Conservation (phyloP, 1,140 invertebrate genomes). For the Magallana angulata region DNA sequence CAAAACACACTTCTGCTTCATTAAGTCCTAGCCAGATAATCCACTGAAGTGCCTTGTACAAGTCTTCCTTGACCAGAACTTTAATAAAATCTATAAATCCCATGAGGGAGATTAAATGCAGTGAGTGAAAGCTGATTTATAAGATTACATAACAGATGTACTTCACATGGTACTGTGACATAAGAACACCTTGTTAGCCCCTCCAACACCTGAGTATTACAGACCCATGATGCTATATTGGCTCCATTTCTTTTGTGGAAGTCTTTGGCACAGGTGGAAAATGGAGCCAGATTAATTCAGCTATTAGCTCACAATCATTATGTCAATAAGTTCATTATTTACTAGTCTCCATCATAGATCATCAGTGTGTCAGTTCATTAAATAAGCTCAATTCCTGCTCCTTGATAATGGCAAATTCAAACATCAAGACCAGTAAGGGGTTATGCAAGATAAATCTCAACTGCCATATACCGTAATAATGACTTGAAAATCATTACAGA, state of each 20-base stretch:
- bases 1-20: not conserved
- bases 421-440: not conserved
- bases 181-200: not conserved
- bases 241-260: not conserved
- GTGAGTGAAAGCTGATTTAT: not conserved
- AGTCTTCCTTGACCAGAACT: not conserved
- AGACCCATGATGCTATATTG: not conserved
- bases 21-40: not conserved
- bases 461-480: not conserved
- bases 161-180: not conserved
- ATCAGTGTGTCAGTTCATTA: not conserved
- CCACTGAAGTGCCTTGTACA: not conserved
- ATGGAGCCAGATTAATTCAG: not conserved
- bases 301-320: conserved; percentile 24
- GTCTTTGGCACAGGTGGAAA: not conserved
- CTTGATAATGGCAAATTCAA: not conserved
- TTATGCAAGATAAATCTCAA: not conserved
- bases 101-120: not conserved
- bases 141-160: not conserved
- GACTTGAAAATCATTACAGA: not conserved
- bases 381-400: not conserved
- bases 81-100: conserved; percentile 2
- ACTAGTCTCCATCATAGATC: not conserved
- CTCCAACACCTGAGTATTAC: conserved; percentile 1
- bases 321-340: conserved; percentile 2